phyloP scores from a whole-genome alignment of 2,888 invertebrate genomes.

The Nomada fabriciana region DNA sequence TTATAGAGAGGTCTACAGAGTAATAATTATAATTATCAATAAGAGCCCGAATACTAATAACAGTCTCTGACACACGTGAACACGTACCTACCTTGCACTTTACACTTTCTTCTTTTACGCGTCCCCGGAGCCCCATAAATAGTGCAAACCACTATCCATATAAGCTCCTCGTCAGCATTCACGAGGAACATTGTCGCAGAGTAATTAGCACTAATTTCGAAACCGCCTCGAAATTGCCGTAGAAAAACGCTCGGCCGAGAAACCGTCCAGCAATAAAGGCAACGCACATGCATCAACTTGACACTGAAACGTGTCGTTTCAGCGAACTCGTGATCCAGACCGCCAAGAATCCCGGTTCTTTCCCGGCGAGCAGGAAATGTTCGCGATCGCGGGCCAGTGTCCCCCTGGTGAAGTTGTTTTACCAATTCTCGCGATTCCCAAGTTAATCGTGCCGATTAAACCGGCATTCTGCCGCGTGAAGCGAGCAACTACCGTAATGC shows the following conservation, averaged over 20 bases:
- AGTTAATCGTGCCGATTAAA: constrained; percentile 56
- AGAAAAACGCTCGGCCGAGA: background rate
- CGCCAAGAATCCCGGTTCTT: background rate
- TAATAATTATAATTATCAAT: no score
- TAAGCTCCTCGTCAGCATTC: background rate
- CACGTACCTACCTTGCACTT: no score
- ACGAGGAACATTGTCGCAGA: no score
- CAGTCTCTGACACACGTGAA: no score
- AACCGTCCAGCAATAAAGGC: background rate
- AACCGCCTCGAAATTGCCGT: background rate
- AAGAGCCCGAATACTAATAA: no score
- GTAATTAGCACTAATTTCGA: background rate
- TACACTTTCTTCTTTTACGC: no score
- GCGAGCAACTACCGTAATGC: constrained; percentile 7
- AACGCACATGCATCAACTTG: background rate
- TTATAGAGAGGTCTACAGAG: no score
- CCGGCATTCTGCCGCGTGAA: constrained; percentile 43
- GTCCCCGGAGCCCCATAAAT: background rate
- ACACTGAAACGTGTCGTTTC: background rate
- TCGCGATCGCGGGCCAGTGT: background rate
- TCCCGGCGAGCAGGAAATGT: constrained; percentile 7
- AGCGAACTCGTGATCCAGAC: background rate
- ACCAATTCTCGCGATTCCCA: constrained; percentile 41
- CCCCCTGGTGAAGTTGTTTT: constrained; percentile 31
- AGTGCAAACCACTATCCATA: background rate